Percentiles rank a stretch among this genome's conserved stretches.
Evolutionary conservation across 2,888 invertebrate species (phyloP).

Genomic region (Epinotia brunnichana): DNA sequence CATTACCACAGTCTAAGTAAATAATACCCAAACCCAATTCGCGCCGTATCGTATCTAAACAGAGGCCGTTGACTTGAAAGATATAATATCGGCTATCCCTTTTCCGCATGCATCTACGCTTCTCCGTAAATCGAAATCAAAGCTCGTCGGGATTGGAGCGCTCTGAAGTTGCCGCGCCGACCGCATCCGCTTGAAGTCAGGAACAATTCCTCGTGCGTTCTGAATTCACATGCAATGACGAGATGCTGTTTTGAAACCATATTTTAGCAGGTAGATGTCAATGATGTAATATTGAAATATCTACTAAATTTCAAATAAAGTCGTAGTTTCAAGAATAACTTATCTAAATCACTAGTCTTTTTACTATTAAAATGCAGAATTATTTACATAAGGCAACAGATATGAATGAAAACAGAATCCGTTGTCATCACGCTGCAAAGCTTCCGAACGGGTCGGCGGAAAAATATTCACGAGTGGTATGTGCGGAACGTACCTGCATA

Average conservation of each 20-base stretch:
- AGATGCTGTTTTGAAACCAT: conserved; percentile 30
- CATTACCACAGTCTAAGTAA: conserved; percentile 65
- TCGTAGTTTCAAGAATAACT: neutral
- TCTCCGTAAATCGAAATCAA: conserved; percentile 84
- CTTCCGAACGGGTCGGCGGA: conserved; percentile 44
- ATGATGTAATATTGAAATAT: neutral
- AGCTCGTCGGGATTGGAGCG: conserved; percentile 79
- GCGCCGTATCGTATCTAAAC: conserved; percentile 74
- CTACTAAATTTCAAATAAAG: neutral
- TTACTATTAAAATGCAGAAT: neutral
- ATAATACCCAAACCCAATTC: conserved; percentile 64
- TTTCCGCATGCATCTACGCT: conserved; percentile 71
- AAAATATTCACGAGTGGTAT: conserved; percentile 56
- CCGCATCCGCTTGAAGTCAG: conserved; percentile 65
- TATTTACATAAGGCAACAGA: neutral
- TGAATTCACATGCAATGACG: conserved; percentile 49
- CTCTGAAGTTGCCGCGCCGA: conserved; percentile 68
- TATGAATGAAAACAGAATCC: neutral
- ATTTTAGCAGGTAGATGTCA: conserved; percentile 3
- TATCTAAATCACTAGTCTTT: neutral
- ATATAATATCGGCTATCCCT: conserved; percentile 67
- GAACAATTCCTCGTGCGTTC: conserved; percentile 64
- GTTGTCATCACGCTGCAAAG: conserved; percentile 5
- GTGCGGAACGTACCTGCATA: conserved; percentile 80
- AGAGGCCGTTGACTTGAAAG: conserved; percentile 80